Conservation (phyloP, 2,888 invertebrate species). For the Zelleria hepariella region DNA sequence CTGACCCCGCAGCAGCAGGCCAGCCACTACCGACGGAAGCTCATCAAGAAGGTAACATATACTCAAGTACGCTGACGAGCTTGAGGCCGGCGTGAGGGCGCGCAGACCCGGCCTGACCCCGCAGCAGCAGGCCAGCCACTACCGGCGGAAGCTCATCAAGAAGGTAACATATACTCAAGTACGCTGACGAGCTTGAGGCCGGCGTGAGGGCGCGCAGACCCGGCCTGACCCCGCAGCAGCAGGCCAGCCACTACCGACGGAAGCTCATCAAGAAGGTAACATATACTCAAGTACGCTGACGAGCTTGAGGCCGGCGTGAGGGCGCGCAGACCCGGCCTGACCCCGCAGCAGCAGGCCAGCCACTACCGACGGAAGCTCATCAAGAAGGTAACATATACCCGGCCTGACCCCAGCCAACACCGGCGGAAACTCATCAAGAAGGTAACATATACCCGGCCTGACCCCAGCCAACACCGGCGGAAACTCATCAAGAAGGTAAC, state of each 20-base stretch:
- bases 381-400: constrained; percentile 74
- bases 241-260: constrained; percentile 91
- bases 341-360: constrained; percentile 86
- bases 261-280: constrained; percentile 89
- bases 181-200: constrained; percentile 92
- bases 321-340: no score
- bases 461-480: constrained; percentile 86
- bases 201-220: no score
- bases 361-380: constrained; percentile 92
- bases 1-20: constrained; percentile 87
- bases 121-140: constrained; percentile 90
- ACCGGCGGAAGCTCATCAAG: constrained; percentile 88
- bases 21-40: constrained; percentile 90
- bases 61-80: constrained; percentile 80
- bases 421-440: constrained; percentile 18
- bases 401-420: background rate
- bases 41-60: constrained; percentile 85
- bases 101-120: constrained; percentile 83
- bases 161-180: constrained; percentile 73
- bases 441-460: no score
- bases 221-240: constrained; percentile 83
- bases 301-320: constrained; percentile 28
- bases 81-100: no score
- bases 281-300: background rate
- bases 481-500: constrained; percentile 82